Base-by-base conservation (phyloP, 2,113 vertebrate genomes). In the Coryphaenoides rupestris region DNA sequence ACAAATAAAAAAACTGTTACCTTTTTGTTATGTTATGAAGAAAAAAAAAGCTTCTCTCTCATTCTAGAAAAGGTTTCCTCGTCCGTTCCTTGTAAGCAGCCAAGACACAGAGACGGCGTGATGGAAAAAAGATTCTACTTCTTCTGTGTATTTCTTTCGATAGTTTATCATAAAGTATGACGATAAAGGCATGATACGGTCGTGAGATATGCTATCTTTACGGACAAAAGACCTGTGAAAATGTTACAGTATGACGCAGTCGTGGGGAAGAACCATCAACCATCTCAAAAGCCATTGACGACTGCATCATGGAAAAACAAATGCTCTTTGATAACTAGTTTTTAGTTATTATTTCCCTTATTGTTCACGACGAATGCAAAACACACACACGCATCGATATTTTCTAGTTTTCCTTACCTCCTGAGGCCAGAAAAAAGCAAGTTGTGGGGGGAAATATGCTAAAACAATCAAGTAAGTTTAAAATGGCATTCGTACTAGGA, bases 21-120 rank as follows among this genome's bases (percentile, higher is more conserved):
- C 56, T 56, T 59, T 75, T 33, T 13, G 19, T 49, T 55, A 2
- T 2, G 16, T 53, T 19, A 63, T 17, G 23, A 70, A 55, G 73
- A 19, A 65, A 62, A 79, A n/a, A 77, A 72, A 71, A 66, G 74
- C 62, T 63, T 55, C 54, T 65, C 65, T 68, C 53, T 60, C 62
- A 21, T 63, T 47, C 55, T 16, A 60, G 22, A 76, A 72, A 75
- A 67, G 55, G 65, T 77, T 76, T 67, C 2, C 2, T 19, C 52
- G 59, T 78, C 66, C 61, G 66, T 67, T 81, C 58, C 78, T 63
- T 71, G 70, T 76, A 74, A 81, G 76, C 45, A 63, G 46, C 28
- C 45, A 63, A 58, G 61, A 74, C 68, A 62, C 7, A 55, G 17
- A 66, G 66, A 60, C 19, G n/a, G 33, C 33, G 9, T 9, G 5